These are phyloP conservation scores for Drosophila takahashii DNA, from an alignment of 1,140 invertebrate species.

Conservation along the genomic window DNA sequence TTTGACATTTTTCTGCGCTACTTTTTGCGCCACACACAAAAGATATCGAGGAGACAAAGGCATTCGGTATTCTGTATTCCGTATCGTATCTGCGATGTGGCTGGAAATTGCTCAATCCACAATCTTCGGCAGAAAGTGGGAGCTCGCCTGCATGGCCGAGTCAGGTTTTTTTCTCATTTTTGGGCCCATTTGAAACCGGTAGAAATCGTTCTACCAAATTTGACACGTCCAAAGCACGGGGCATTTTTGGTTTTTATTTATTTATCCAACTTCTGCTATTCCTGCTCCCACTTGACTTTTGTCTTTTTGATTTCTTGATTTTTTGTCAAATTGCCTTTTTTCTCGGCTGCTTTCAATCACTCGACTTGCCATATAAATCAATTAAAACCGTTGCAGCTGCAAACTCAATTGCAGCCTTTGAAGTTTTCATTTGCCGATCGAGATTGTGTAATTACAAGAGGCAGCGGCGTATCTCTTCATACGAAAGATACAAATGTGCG, in stretches of 20 bases:
- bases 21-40: slow-evolving; percentile 66
- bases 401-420: slow-evolving; percentile 66
- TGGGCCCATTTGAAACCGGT: slow-evolving; percentile 59
- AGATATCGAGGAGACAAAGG: slow-evolving; percentile 30
- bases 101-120: slow-evolving; percentile 72
- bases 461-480: slow-evolving; percentile 18
- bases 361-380: slow-evolving; percentile 65
- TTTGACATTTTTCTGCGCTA: slow-evolving; percentile 76
- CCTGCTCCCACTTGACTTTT: slow-evolving; percentile 29
- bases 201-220: slow-evolving; percentile 80
- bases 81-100: slow-evolving; percentile 27
- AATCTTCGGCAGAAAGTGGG: slow-evolving; percentile 51
- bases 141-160: slow-evolving; percentile 24
- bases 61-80: slow-evolving; percentile 1
- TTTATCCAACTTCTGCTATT: slow-evolving; percentile 37
- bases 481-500: slow-evolving; percentile 9
- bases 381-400: slow-evolving; percentile 72
- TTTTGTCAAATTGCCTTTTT: slow-evolving; percentile 46
- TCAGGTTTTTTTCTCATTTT: slow-evolving; percentile 27
- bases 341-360: slow-evolving; percentile 53
- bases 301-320: slow-evolving; percentile 7
- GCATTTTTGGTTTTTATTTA: slow-evolving; percentile 42
- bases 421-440: slow-evolving; percentile 43
- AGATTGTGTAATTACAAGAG: slow-evolving; percentile 50
- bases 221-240: slow-evolving; percentile 61